These are phyloP conservation scores for Machimus atricapillus DNA, from an alignment of 2,888 invertebrate species.

Conservation along the genomic window DNA sequence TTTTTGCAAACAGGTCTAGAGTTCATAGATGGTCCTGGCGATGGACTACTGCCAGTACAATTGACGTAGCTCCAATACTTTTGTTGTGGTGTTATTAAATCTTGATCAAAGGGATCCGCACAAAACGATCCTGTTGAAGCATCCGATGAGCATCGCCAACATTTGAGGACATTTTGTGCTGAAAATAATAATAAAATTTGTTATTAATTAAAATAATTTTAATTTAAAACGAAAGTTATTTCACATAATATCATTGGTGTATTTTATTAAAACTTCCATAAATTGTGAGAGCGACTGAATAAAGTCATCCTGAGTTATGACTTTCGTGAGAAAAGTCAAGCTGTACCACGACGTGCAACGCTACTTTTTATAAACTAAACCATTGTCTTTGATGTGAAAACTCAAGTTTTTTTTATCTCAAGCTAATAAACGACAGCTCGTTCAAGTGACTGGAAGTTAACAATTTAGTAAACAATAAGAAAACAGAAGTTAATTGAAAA, in stretches of 20 bases:
- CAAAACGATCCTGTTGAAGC: slow-evolving; percentile 70
- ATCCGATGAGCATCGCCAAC: slow-evolving; percentile 81
- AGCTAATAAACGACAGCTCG: neutral
- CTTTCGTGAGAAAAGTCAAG: neutral
- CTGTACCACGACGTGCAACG: neutral
- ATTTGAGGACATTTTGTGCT: slow-evolving; percentile 72
- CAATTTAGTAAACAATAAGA: neutral
- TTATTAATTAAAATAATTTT: too few species aligned
- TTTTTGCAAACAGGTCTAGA: slow-evolving; percentile 76
- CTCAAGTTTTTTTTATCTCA: neutral
- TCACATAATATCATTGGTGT: too few species aligned
- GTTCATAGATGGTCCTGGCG: slow-evolving; percentile 30
- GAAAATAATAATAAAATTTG: slow-evolving; percentile 51
- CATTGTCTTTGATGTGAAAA: neutral
- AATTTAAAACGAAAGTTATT: too few species aligned
- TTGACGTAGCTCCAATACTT: slow-evolving; percentile 62
- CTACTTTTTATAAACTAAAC: neutral
- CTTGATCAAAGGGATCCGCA: slow-evolving; percentile 74
- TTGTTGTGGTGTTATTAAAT: slow-evolving; percentile 61
- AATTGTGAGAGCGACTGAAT: neutral
- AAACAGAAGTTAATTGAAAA: neutral
- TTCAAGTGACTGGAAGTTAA: neutral
- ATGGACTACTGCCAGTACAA: slow-evolving; percentile 49
- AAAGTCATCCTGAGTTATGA: neutral
- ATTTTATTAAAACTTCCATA: neutral